Base-by-base conservation (phyloP, 2,797 vertebrate species). In the Trachops cirrhosus region DNA sequence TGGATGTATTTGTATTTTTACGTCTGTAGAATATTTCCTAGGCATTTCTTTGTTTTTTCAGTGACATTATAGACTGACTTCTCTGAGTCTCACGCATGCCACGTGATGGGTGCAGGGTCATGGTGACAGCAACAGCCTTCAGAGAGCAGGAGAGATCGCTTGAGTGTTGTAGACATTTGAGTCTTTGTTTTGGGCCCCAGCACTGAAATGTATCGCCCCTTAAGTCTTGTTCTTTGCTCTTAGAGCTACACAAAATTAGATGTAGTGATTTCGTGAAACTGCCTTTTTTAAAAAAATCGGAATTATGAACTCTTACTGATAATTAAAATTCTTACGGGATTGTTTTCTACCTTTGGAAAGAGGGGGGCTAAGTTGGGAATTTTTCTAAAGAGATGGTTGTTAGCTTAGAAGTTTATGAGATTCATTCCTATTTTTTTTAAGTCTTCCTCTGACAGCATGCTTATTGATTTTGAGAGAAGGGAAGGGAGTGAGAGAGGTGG, bases 1-100 rank as follows among this genome's bases (percentile, higher is more conserved):
- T 93, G 18, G 48, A 71, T 92, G 19, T 78, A 71, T 91, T 9
- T 91, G 77, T 80, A 59, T 75, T 91, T 94, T 86, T 92, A 87
- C 79, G 15, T 80, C 41, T 22, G 34, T 32, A 67, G 29, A 48
- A 0, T 82, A 84, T 90, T 94, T 87, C 24, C 8, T 64, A 92
- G 68, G 4, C 7, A 37, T 86, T 83, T 96, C n/a, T 90, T 91
- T 93, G 41, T 26, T 89, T 91, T 94, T 85, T 89, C 22, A 95
- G 1, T 70, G 71, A 57, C n/a, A 5, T n/a, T n/a, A n/a, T 64
- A 54, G 52, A 32, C 24, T 68, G 64, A 22, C 14, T 73, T 94
- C 68, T 89, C 59, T 82, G 32, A 84, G 50, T 89, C 64, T 87
- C 48, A 46, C 85, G 14, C 37, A 67, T 26, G 12, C 68, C 41